Base-by-base conservation (phyloP, 2,113 vertebrate species). In the Urocitellus parryii region DNA sequence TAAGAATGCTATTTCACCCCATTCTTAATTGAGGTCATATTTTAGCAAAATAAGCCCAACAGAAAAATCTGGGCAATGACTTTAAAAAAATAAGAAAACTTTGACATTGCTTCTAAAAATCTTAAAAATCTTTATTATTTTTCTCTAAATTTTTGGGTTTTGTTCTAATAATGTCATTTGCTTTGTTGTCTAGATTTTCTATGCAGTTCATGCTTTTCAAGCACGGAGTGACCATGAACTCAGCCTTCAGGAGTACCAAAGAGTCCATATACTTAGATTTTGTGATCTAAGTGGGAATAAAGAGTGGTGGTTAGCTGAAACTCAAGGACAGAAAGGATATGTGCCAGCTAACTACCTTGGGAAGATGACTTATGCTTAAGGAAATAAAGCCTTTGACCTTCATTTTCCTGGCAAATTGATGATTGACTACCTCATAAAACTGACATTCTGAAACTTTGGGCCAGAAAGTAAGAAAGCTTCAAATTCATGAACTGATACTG, bases 241-340 rank as follows among this genome's bases (percentile, higher is more conserved):
- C 93, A 99, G 99, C 74, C 98, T 99, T 96, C 99, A 99, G 93
- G 99, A 99, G 95, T 99, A 99, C 96, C 99, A 99, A 96, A 99
- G 99, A 48, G 99, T 99, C 86, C 99, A 98, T 11, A 99, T 99
- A 96, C 98, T 99, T 67, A 82, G 98, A 76, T 99, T 99, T 98
- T 99, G 98, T 8, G 99, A 99, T 98, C 97, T 99, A 76, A 99
- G 99, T 77, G 99, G 99, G 67, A 99, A 99, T 94, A 99, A 99
- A 94, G 99, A 99, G 78, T 99, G 99, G 99, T 99, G 99, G 99
- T 96, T 99, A 74, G 99, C 99, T 1, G 99, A 99, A 98, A 98
- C 98, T 6, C 98, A 99, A 29, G 99, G 99, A 67, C 99, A 99
- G 95, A 99, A 96, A 94, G 99, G 99, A 61, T 99, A 99, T 0